Conservation (phyloP, 2,888 invertebrate species). For the Ashinkailepas kermadecensis region DNA sequence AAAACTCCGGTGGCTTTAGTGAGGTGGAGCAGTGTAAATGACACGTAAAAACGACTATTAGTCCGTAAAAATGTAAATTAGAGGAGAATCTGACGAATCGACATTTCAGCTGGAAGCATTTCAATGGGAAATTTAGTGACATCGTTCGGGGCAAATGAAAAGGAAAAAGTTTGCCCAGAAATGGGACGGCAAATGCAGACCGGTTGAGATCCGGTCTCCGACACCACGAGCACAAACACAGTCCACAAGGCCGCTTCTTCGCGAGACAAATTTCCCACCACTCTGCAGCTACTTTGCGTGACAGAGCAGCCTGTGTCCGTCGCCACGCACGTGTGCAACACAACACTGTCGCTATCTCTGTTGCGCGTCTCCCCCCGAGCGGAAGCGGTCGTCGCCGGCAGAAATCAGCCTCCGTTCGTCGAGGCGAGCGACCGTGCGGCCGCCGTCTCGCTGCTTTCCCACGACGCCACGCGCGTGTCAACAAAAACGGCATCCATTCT, state of each 20-base stretch:
- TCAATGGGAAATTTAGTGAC: constrained; percentile 4
- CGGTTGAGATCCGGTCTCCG: background rate
- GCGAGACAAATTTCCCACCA: no score
- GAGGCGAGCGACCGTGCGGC: no score
- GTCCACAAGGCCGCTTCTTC: background rate
- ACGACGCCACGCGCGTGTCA: background rate
- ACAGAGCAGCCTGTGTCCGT: no score
- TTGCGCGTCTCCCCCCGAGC: no score
- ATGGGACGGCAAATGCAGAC: background rate
- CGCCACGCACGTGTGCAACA: no score
- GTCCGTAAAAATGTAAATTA: constrained; percentile 21
- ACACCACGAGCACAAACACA: background rate
- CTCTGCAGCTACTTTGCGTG: no score
- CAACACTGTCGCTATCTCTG: no score
- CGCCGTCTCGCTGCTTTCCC: background rate
- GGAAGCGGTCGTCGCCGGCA: no score
- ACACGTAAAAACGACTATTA: constrained; percentile 22
- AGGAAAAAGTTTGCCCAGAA: background rate
- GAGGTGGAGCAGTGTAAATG: constrained; percentile 18
- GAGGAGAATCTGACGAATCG: constrained; percentile 18
- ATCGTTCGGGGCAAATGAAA: background rate
- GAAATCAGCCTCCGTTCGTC: no score
- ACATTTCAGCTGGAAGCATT: background rate
- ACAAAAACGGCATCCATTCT: background rate
- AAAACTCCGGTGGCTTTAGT: constrained; percentile 12